These are phyloP conservation scores for Catagonus wagneri DNA, from an alignment of 2,113 vertebrate genomes.

Conservation along the genomic window DNA sequence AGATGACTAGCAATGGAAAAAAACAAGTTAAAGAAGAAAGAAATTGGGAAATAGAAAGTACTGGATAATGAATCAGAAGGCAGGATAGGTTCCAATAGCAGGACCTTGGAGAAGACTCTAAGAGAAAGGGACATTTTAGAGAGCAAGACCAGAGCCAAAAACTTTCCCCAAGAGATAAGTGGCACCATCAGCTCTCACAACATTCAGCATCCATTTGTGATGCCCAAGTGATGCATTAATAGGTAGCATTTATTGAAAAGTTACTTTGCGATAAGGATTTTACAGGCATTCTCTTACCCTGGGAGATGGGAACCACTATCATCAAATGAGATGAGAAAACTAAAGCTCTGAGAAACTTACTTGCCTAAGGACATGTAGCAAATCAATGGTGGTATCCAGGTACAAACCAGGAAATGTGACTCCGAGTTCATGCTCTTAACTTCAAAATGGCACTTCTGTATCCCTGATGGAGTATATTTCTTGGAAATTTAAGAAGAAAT, in stretches of 20 bases:
- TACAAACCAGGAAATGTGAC: background rate
- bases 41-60: background rate
- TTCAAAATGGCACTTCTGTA: background rate
- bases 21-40: conserved; percentile 62
- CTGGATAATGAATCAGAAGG: background rate
- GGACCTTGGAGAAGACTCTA: background rate
- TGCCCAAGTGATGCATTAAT: background rate
- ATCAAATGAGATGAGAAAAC: background rate
- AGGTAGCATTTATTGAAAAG: background rate
- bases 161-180: background rate
- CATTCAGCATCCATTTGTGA: background rate
- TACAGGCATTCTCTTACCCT: background rate
- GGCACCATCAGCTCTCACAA: background rate
- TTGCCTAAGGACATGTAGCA: background rate
- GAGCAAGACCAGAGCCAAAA: background rate
- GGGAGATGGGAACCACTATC: background rate
- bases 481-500: background rate
- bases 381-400: background rate
- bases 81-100: background rate
- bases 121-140: background rate
- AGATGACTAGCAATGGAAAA: conserved; percentile 65
- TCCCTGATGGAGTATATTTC: background rate
- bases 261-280: background rate
- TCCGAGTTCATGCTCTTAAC: background rate
- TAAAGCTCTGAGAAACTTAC: background rate